Evolutionary conservation across 2,113 vertebrate genomes (phyloP), one percentile per base, ranked within the genome.

Genomic region (Parus major): DNA sequence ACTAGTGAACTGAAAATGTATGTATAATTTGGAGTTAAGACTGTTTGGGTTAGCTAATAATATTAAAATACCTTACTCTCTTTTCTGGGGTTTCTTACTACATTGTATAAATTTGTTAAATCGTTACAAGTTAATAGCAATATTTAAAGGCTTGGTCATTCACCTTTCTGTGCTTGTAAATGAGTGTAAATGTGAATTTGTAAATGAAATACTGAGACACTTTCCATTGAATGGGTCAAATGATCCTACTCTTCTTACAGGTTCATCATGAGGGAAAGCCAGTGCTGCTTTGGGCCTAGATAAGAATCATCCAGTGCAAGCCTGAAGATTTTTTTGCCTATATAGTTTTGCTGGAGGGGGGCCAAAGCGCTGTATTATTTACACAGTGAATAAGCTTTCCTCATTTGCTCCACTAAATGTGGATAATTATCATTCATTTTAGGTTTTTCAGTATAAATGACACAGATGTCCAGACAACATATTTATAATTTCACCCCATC

Each of bases 401-500:
- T 86, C 33, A 18, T 93, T 92, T 96, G 36, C 86, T 88, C 46
- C n/a, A 36, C 68, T 95, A 96, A 94, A 83, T 95, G 82, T 88
- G 86, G 90, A 68, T 95, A 96, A 93, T 97, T 96, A 92, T 90
- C 85, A 94, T 64, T 95, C 90, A 90, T 91, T 96, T 95, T 83
- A 92, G 72, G 21, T 90, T 96, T 83, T 95, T 90, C 88, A 93
- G 53, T 94, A 81, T 95, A 95, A 96, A 94, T 90, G 90, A 94
- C 94, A 96, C 95, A 96, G 95, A 97, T 97, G 93, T 96, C 96
- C 82, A 95, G 94, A 81, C 56, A 88, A 88, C 90, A 46, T 94
- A 96, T 94, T 96, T 94, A 86, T 94, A 95, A 90, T 94, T 95
- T 97, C 86, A 86, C 88, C 90, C 93, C 92, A 93, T 95, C 95